These are phyloP conservation scores for Pyralis farinalis DNA, from an alignment of 2,888 invertebrate genomes.

Conservation along the genomic window DNA sequence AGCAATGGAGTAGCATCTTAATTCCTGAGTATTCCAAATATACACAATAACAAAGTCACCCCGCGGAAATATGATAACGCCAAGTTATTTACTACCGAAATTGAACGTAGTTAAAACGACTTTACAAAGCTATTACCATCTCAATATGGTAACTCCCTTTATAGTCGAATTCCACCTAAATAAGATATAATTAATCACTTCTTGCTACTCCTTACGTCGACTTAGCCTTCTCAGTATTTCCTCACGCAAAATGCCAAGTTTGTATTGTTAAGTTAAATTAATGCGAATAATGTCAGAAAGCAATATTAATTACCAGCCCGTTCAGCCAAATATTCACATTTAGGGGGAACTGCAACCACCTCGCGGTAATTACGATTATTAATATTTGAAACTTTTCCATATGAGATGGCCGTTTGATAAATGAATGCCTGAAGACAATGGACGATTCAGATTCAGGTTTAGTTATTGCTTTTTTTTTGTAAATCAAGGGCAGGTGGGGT, in stretches of 20 bases:
- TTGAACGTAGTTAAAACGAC: constrained; percentile 7
- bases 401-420: constrained; percentile 17
- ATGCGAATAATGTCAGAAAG: constrained; percentile 54
- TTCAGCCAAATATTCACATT: constrained; percentile 48
- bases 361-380: constrained; percentile 43
- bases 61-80: neutral
- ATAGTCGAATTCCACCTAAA: constrained; percentile 21
- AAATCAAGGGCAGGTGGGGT: too few relatives aligned
- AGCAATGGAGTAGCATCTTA: too few relatives aligned
- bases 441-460: too few relatives aligned
- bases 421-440: constrained; percentile 10
- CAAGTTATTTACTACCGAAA: neutral
- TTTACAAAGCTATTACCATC: constrained; percentile 17
- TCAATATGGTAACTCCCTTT: constrained; percentile 20
- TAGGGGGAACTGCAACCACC: constrained; percentile 30
- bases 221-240: constrained; percentile 30
- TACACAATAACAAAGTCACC: neutral
- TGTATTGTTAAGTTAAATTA: constrained; percentile 67
- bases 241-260: constrained; percentile 49
- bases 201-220: constrained; percentile 23
- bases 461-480: too few relatives aligned
- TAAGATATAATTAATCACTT: constrained; percentile 33
- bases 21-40: too few relatives aligned
- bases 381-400: constrained; percentile 36
- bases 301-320: constrained; percentile 56